Evolutionary conservation across 2,797 vertebrate genomes (phyloP).

Genomic region (Bovichtus diacanthus): DNA sequence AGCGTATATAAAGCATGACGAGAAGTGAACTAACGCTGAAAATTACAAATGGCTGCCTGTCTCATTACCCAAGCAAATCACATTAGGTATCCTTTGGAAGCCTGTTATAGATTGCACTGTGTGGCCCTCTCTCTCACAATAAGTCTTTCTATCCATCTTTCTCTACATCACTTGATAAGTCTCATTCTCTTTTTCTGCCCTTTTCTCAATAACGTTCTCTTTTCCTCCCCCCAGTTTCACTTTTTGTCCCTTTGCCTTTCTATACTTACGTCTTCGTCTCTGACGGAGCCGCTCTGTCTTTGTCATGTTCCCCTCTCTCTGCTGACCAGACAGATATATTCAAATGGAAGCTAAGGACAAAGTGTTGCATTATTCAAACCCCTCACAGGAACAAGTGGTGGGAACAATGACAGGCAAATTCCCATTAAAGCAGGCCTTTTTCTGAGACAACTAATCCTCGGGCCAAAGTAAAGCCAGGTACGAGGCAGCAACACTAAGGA

Average conservation of each 20-base stretch:
- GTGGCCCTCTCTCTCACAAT: slow-evolving; percentile 45
- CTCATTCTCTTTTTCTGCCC: slow-evolving; percentile 16
- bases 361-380: slow-evolving; percentile 70
- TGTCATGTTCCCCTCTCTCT: slow-evolving; percentile 51
- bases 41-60: slow-evolving; percentile 72
- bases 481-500: background rate
- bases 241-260: slow-evolving; percentile 51
- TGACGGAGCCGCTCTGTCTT: slow-evolving; percentile 45
- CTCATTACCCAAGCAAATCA: slow-evolving; percentile 73
- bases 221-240: slow-evolving; percentile 13
- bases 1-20: slow-evolving; percentile 46
- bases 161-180: slow-evolving; percentile 13
- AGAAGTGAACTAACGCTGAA: slow-evolving; percentile 45
- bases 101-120: slow-evolving; percentile 48
- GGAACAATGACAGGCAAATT: slow-evolving; percentile 62
- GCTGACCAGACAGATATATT: slow-evolving; percentile 69
- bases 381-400: slow-evolving; percentile 33
- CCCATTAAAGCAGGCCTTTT: slow-evolving; percentile 59
- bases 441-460: slow-evolving; percentile 53
- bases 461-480: slow-evolving; percentile 11
- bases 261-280: slow-evolving; percentile 26
- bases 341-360: slow-evolving; percentile 62
- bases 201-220: slow-evolving; percentile 21
- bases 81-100: slow-evolving; percentile 64
- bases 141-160: slow-evolving; percentile 55